Base-by-base conservation (phyloP, 2,113 vertebrate species). In the Heterotis niloticus region DNA sequence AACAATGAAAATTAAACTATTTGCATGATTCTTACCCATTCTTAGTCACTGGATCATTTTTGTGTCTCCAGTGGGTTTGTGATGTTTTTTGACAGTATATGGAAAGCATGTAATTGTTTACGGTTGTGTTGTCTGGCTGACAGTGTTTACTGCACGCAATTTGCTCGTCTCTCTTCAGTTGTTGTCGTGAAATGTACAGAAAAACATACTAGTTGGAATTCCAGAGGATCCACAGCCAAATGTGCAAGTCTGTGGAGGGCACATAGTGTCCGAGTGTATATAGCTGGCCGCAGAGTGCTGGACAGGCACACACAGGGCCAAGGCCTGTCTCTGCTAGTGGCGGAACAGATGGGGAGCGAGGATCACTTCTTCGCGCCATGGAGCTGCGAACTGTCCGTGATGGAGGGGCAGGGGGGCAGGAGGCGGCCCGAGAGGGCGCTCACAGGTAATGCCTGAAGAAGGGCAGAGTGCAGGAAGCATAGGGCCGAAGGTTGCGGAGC, bases 281-380 rank as follows among this genome's bases (percentile, higher is more conserved):
- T 73, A 73, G 52, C 56, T 73, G 51, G 71, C 52, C 18, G n/a
- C n/a, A 11, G 71, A 74, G 24, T 57, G 26, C 18, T 16, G 54
- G 54, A 74, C 4, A 4, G 12, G 54, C 5, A 23, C 5, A 13
- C 9, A 12, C 34, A 0, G 23, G 57, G 71, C 69, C 34, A 72
- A 72, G 34, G 69, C 69, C 51, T 72, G 69, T 72, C 69, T 34
- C 20, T 72, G 18, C 51, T n/a, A 34, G n/a, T 26, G 57, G 71
- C 28, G 18, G 74, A 60, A 44, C 74, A 75, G 74, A 75, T 75
- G 74, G 74, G 54, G 74, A 28, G 26, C 26, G 62, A 16, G 28
- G 24, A n/a, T 44, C 13, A 23, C 29, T 56, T 52, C 24, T 16
- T 67, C 51, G 23, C 64, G 54, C 68, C 9, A 24, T 11, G 9